Evolutionary conservation across 1,140 invertebrate genomes (phyloP), one percentile per base, ranked within the genome.

Genomic region (Zophobas morio): DNA sequence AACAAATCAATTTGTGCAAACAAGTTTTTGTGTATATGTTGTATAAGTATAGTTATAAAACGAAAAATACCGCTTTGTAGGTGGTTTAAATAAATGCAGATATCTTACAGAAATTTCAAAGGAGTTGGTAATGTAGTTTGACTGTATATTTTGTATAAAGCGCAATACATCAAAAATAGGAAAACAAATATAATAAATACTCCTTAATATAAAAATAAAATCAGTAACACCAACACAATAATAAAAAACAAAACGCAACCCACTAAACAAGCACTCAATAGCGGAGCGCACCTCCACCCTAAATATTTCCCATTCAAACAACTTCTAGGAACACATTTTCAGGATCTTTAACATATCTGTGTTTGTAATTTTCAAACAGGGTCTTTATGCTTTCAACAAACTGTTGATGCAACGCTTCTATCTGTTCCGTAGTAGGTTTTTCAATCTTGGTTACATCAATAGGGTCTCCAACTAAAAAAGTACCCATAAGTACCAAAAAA

Each of bases 341-440:
- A 33, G 56, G 56, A 39, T 60, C 36, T 37, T 60, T 60, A 36
- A 37, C 56, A 3, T 60, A 60, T 60, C 36, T 60, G 36, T 60
- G 3, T 39, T 60, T 60, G 8, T 60, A 39, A 2, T 39, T 6
- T 6, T 60, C 56, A 3, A 60, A 60, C 0, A 60, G 56, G 6
- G 1, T 39, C 6, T 36, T 60, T 36, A 60, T 60, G 36, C 56
- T 37, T 20, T 60, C 56, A 39, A 60, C 56, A 60, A 60, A 60
- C 37, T 60, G 56, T 60, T 36, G 56, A 36, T 60, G 56, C 1
- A 60, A 36, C 36, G 33, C 34, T 20, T 60, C 56, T 1, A 60
- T 60, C 37, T 60, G 34, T 60, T 60, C 56, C 35, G 33, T 60
- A 8, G 56, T 60, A 1, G 60, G 60, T 32, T 66, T 42, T 66